A percentile compares a stretch with the other conserved stretches of the same genome.
Conservation (phyloP, 2,888 invertebrate genomes). For the Parnassius apollo region DNA sequence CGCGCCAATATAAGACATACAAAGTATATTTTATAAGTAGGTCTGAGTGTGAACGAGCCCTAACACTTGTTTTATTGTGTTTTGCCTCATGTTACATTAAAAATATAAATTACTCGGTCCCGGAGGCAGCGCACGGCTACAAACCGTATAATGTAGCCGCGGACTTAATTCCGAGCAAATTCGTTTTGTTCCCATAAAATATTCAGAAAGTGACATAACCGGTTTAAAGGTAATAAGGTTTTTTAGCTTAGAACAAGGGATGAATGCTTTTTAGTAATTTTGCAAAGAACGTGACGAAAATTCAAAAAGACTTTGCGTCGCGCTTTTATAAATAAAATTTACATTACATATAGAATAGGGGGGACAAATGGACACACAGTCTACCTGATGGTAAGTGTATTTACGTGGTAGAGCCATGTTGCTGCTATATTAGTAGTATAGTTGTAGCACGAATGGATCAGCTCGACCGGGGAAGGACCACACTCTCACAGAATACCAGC, state of each 20-base stretch:
- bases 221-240: conserved; percentile 23
- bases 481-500: too few relatives aligned
- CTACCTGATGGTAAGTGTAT: too few relatives aligned
- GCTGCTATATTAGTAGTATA: too few relatives aligned
- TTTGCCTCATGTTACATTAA: conserved; percentile 28
- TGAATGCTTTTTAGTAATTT: conserved; percentile 38
- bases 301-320: conserved; percentile 26
- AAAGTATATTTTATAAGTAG: not conserved
- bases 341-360: too few relatives aligned
- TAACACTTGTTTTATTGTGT: conserved; percentile 25
- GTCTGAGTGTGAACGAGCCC: conserved; percentile 6
- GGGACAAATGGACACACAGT: too few relatives aligned
- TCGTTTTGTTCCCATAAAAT: conserved; percentile 32
- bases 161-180: conserved; percentile 34
- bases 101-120: conserved; percentile 44
- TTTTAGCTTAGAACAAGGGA: conserved; percentile 26
- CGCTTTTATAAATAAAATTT: too few relatives aligned
- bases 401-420: too few relatives aligned
- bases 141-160: conserved; percentile 21
- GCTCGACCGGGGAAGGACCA: too few relatives aligned
- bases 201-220: conserved; percentile 26
- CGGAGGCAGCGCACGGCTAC: conserved; percentile 28
- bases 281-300: conserved; percentile 34
- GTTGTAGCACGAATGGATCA: too few relatives aligned
- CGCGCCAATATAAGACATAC: too few relatives aligned